These are phyloP conservation scores for Centropristis striata DNA, from an alignment of 2,113 vertebrate species.

Conservation along the genomic window DNA sequence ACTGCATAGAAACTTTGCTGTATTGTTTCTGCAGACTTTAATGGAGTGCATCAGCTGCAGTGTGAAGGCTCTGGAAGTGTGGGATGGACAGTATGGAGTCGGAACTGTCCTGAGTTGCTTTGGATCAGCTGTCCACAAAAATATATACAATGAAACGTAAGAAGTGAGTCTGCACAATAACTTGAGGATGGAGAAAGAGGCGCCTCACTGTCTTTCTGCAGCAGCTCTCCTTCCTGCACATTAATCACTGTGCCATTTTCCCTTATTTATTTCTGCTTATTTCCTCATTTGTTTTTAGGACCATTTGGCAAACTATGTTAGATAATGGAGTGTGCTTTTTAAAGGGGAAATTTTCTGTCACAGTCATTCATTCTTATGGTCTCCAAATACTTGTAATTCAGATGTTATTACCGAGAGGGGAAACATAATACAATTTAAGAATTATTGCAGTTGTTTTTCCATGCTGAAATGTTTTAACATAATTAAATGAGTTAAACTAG, in stretches of 20 bases:
- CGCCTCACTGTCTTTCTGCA: background rate
- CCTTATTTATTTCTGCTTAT: slow-evolving; percentile 29
- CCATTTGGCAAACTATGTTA: slow-evolving; percentile 29
- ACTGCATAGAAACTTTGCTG: slow-evolving; percentile 39
- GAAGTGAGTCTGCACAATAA: slow-evolving; percentile 11
- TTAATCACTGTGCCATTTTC: slow-evolving; percentile 25
- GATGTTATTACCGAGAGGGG: background rate
- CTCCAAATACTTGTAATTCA: slow-evolving; percentile 21
- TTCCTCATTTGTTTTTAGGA: slow-evolving; percentile 23
- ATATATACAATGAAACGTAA: slow-evolving; percentile 8
- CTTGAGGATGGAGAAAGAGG: slow-evolving; percentile 7
- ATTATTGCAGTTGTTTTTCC: slow-evolving; percentile 6
- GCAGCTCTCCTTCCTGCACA: slow-evolving; percentile 8
- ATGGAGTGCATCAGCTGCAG: slow-evolving; percentile 27
- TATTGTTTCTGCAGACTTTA: slow-evolving; percentile 39
- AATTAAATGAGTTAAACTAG: background rate
- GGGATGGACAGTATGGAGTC: slow-evolving; percentile 8
- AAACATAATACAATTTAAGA: background rate
- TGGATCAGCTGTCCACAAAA: slow-evolving; percentile 1
- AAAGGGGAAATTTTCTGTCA: slow-evolving; percentile 15
- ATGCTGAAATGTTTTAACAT: slow-evolving; percentile 16
- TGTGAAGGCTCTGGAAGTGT: slow-evolving; percentile 10
- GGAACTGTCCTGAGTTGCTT: slow-evolving; percentile 6
- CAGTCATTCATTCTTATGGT: slow-evolving; percentile 2
- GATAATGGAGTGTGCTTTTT: slow-evolving; percentile 12